A percentile compares a stretch with the other conserved stretches of the same genome.
phyloP scores from a whole-genome alignment of 2,113 vertebrate species.

The Pyrgilauda ruficollis region DNA sequence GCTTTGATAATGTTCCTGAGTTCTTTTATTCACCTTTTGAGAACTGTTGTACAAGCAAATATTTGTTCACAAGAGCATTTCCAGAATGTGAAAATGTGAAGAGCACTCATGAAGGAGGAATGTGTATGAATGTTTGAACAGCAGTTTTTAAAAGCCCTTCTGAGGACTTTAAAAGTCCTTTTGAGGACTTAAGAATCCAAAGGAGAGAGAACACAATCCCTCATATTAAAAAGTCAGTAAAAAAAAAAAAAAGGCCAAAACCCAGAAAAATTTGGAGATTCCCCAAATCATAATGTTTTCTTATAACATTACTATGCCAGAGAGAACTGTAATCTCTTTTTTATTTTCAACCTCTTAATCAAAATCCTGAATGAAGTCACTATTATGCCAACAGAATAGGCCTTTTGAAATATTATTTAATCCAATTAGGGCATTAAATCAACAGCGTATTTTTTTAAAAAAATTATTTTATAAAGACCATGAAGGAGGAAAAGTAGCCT shows the following conservation, averaged over 20 bases:
- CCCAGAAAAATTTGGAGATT: background rate
- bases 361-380: background rate
- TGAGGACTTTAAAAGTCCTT: background rate
- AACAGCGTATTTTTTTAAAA: background rate
- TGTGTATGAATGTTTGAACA: background rate
- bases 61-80: conserved; percentile 30
- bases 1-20: conserved; percentile 23
- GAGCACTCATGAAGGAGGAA: background rate
- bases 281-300: background rate
- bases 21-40: background rate
- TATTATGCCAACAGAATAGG: background rate
- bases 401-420: background rate
- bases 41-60: conserved; percentile 4
- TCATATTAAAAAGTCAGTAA: background rate
- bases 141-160: background rate
- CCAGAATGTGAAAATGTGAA: conserved; percentile 4
- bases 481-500: background rate
- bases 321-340: background rate
- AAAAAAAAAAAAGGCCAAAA: background rate
- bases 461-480: background rate
- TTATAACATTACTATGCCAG: background rate
- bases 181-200: background rate
- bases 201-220: background rate
- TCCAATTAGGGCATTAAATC: background rate
- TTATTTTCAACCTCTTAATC: background rate